Percentiles rank a stretch among this genome's conserved stretches.
Conservation (phyloP, 2,797 vertebrate genomes). For the Myoxocephalus aenaeus region DNA sequence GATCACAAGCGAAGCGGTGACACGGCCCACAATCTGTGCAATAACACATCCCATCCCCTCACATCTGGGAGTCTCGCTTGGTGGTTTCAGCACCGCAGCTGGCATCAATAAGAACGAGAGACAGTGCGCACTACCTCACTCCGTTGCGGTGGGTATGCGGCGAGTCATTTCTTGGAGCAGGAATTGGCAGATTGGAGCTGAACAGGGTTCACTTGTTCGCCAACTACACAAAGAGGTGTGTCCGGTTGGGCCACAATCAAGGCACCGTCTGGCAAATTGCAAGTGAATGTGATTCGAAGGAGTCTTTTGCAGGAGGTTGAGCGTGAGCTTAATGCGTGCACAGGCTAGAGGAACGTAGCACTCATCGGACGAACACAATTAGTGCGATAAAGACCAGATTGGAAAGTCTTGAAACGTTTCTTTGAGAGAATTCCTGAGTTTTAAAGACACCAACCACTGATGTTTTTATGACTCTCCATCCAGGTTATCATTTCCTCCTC, state of each 20-base stretch:
- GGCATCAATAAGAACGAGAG: slow-evolving; percentile 45
- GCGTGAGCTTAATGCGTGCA: background rate
- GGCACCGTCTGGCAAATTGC: slow-evolving; percentile 6
- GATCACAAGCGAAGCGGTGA: background rate
- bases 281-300: background rate
- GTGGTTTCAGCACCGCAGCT: slow-evolving; percentile 35
- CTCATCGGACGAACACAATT: background rate
- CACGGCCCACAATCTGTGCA: background rate
- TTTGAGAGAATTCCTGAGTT: background rate
- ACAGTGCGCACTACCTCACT: slow-evolving; percentile 31
- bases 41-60: slow-evolving; percentile 11
- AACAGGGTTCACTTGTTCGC: slow-evolving; percentile 12
- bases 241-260: slow-evolving; percentile 7
- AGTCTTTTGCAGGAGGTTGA: background rate
- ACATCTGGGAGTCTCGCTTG: slow-evolving; percentile 25
- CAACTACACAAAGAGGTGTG: slow-evolving; percentile 11
- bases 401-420: background rate
- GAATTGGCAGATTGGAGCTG: slow-evolving; percentile 6
- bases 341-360: background rate
- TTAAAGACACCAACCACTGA: background rate
- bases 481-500: slow-evolving; percentile 26
- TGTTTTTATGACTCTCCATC: background rate
- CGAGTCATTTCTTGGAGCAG: slow-evolving; percentile 34
- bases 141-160: slow-evolving; percentile 27
- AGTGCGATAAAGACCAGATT: background rate